Evolutionary conservation across 35 echinoderm and acorn worm genomes (phyloP).

Genomic region (Strongylocentrotus purpuratus): DNA sequence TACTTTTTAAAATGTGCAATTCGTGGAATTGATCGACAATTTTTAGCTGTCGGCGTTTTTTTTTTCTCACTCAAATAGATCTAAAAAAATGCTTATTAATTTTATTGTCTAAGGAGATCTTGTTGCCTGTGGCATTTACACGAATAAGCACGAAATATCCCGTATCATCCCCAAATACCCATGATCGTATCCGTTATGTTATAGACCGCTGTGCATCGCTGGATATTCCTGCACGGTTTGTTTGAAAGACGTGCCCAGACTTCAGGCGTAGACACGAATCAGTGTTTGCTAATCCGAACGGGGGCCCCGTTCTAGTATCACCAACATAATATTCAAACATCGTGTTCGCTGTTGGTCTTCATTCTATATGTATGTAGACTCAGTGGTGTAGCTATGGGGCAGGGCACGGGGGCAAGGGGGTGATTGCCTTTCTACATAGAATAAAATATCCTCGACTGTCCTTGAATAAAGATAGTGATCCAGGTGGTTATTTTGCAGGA

Average conservation of each 20-base stretch:
- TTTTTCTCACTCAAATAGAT: background rate
- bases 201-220: background rate
- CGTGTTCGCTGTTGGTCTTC: too few relatives aligned
- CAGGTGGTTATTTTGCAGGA: too few relatives aligned
- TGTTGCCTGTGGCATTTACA: background rate
- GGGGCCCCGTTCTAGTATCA: background rate
- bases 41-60: background rate
- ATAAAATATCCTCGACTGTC: too few relatives aligned
- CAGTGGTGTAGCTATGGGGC: too few relatives aligned
- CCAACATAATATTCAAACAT: background rate
- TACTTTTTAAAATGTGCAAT: background rate
- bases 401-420: too few relatives aligned
- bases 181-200: background rate
- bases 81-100: background rate
- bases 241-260: background rate
- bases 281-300: background rate
- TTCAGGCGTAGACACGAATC: background rate
- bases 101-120: background rate
- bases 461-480: too few relatives aligned
- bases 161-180: background rate
- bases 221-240: background rate
- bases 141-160: background rate
- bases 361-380: too few relatives aligned
- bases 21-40: background rate
- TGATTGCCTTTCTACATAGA: too few relatives aligned